Evolutionary conservation across 2,113 vertebrate species (phyloP).

Genomic region (Echinops telfairi): DNA sequence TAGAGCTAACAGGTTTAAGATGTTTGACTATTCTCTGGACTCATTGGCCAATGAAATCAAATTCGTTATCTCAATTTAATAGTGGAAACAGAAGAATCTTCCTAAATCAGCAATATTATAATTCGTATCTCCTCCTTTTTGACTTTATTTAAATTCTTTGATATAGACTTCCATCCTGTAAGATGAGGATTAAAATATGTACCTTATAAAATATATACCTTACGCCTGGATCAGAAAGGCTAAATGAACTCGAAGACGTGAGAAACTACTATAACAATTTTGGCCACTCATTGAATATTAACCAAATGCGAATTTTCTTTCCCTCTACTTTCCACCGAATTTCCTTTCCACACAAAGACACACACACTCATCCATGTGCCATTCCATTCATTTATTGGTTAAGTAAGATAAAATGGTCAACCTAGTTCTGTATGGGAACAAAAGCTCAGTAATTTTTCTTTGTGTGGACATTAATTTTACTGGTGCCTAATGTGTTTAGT

Average conservation of each 20-base stretch:
- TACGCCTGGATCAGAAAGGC: neutral
- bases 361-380: accelerated
- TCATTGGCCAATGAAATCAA: conserved; percentile 61
- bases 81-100: conserved; percentile 52
- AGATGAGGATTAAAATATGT: conserved; percentile 40
- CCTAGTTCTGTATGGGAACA: too few species aligned
- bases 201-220: conserved; percentile 16
- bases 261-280: neutral
- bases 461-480: neutral
- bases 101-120: conserved; percentile 62
- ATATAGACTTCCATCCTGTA: conserved; percentile 53
- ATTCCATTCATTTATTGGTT: conserved; percentile 33
- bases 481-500: neutral
- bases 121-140: conserved; percentile 57
- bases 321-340: neutral
- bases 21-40: conserved; percentile 21
- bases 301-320: conserved; percentile 3
- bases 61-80: conserved; percentile 45
- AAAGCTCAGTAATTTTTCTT: neutral
- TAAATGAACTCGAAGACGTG: conserved; percentile 56
- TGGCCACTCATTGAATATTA: neutral
- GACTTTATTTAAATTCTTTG: conserved; percentile 62
- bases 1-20: conserved; percentile 13
- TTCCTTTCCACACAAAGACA: neutral
- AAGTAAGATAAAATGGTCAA: conserved; percentile 41